Conservation (phyloP, 2,888 invertebrate species). For the Dyspetes luteomarginatus region DNA sequence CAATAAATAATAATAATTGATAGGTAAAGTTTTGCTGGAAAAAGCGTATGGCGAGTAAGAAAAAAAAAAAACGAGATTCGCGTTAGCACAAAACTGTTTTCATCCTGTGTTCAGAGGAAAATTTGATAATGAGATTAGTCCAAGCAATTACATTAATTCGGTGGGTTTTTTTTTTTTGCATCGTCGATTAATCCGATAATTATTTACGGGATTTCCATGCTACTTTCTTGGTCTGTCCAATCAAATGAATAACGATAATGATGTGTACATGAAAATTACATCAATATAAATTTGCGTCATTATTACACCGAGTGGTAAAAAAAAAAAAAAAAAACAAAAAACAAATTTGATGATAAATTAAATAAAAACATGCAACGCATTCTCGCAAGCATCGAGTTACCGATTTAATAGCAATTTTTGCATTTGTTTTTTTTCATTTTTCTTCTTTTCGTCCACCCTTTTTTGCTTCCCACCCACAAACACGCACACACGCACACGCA, state of each 20-base stretch:
- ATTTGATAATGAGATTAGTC: conserved; percentile 5
- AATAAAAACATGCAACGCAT: conserved; percentile 76
- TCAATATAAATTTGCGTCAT: too few species aligned
- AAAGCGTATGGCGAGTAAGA: too few species aligned
- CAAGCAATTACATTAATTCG: not conserved
- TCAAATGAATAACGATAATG: too few species aligned
- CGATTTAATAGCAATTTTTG: conserved; percentile 67
- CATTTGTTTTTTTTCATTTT: conserved; percentile 52
- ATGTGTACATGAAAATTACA: too few species aligned
- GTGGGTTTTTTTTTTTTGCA: not conserved
- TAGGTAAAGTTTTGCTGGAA: too few species aligned
- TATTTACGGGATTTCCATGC: too few species aligned
- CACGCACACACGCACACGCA: too few species aligned
- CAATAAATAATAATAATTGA: conserved; percentile 55
- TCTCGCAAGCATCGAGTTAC: conserved; percentile 70
- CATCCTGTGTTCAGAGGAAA: conserved; percentile 82
- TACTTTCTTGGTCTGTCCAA: too few species aligned
- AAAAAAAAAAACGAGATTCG: conserved; percentile 65
- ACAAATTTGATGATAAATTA: conserved; percentile 60
- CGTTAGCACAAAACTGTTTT: too few species aligned
- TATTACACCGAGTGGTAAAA: conserved; percentile 9
- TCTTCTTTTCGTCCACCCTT: not conserved
- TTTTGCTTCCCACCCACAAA: too few species aligned
- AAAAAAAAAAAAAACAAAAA: not conserved
- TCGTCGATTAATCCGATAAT: not conserved